These are phyloP conservation scores for Numenius arquata DNA, from an alignment of 2,113 vertebrate genomes.

Conservation along the genomic window DNA sequence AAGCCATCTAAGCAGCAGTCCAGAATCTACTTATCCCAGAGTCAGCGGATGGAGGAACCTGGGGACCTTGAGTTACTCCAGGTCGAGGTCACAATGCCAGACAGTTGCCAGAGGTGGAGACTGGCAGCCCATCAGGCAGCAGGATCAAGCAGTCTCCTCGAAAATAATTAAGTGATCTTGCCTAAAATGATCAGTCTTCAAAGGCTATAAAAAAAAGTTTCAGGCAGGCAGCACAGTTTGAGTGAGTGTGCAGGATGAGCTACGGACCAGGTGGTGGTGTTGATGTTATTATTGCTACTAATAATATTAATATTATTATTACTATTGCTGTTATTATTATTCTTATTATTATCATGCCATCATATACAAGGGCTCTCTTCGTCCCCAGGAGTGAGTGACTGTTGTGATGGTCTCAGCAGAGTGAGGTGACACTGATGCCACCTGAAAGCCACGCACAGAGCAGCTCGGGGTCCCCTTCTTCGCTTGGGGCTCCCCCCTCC, in stretches of 20 bases:
- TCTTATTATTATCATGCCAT: neutral
- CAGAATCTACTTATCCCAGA: neutral
- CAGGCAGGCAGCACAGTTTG: neutral
- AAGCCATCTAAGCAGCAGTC: rapidly evolving
- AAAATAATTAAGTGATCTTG: neutral
- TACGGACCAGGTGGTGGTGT: neutral
- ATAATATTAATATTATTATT: neutral
- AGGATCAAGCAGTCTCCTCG: neutral
- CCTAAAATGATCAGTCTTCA: neutral
- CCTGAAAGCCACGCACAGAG: neutral
- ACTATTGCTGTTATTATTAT: neutral
- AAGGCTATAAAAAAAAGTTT: neutral
- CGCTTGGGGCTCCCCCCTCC: neutral
- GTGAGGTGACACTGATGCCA: neutral
- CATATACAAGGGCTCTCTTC: neutral
- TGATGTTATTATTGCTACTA: neutral
- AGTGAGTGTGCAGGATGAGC: neutral
- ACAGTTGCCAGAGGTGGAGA: neutral
- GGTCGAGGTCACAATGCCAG: neutral
- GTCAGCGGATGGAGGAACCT: neutral
- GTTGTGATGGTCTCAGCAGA: neutral
- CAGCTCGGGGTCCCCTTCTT: neutral
- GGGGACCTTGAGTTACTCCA: neutral
- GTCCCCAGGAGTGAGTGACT: neutral
- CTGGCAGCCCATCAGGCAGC: neutral